Evolutionary conservation across 2,113 vertebrate genomes (phyloP).

Genomic region (Rana temporaria): DNA sequence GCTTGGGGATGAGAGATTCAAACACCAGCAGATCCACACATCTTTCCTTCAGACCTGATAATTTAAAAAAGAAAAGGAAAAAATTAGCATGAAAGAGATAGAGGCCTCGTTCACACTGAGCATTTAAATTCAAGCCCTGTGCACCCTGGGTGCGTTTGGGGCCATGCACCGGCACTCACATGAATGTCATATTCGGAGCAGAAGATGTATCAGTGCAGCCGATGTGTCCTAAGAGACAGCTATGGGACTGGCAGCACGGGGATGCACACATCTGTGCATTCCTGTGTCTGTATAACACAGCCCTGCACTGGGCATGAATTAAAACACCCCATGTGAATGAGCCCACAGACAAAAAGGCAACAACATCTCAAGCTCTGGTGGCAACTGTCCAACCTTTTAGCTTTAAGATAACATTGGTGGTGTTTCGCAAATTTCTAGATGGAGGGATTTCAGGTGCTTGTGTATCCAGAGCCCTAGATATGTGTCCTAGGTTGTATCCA

Average conservation of each 20-base stretch:
- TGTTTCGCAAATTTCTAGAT: conserved; percentile 77
- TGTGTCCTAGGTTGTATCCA: conserved; percentile 85
- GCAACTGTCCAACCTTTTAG: conserved; percentile 82
- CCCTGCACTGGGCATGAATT: too few relatives aligned
- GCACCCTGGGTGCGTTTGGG: too few relatives aligned
- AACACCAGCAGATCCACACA: conserved; percentile 94
- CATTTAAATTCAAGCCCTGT: too few relatives aligned
- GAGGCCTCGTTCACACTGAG: too few relatives aligned
- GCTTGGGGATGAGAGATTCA: conserved; percentile 92
- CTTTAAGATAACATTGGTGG: conserved; percentile 73
- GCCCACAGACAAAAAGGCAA: neutral
- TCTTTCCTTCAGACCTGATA: conserved; percentile 87
- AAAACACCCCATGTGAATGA: too few relatives aligned
- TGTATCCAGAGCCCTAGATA: conserved; percentile 80
- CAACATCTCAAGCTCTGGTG: neutral
- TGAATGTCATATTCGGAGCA: too few relatives aligned
- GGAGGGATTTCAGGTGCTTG: conserved; percentile 80
- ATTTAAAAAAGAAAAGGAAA: neutral
- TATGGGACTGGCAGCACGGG: too few relatives aligned
- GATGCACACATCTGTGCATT: too few relatives aligned
- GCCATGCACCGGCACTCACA: too few relatives aligned
- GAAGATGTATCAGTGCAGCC: too few relatives aligned
- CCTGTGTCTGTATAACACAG: too few relatives aligned
- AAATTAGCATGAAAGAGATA: neutral
- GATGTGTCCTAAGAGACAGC: too few relatives aligned